Evolutionary conservation across 2,113 vertebrate genomes (phyloP).

Genomic region (Gallinago media): DNA sequence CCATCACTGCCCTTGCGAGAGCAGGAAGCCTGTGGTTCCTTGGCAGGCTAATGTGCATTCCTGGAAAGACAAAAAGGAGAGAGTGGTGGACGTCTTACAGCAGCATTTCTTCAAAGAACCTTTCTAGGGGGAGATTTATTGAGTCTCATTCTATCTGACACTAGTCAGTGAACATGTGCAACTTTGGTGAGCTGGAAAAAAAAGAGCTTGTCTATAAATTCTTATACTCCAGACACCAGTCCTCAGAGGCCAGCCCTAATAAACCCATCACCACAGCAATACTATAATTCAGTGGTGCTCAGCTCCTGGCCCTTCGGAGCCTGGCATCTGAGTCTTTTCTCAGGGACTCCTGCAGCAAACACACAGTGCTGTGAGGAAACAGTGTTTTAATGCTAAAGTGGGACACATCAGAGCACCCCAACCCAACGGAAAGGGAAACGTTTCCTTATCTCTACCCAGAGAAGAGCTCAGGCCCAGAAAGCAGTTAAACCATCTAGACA

Average conservation of each 20-base stretch:
- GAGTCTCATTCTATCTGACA: conserved; percentile 54
- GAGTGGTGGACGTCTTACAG: neutral
- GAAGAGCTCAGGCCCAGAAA: neutral
- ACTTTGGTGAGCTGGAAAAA: conserved; percentile 25
- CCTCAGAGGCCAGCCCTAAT: conserved; percentile 57
- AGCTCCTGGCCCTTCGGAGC: neutral
- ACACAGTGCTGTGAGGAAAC: neutral
- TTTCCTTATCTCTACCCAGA: neutral
- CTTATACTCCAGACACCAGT: conserved; percentile 37
- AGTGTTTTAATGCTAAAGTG: neutral
- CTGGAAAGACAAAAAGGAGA: conserved; percentile 1
- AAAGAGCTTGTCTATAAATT: conserved; percentile 55
- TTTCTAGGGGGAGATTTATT: conserved; percentile 47
- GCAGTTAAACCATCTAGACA: neutral
- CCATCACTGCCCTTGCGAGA: neutral
- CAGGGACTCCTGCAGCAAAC: neutral
- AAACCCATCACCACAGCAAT: conserved; percentile 50
- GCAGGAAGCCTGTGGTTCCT: neutral
- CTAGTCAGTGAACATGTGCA: conserved; percentile 47
- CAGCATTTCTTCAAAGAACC: conserved; percentile 45
- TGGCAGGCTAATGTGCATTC: neutral
- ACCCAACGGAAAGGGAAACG: neutral
- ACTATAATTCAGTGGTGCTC: conserved; percentile 42
- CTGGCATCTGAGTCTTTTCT: neutral
- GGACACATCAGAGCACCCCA: neutral